Base-by-base conservation (phyloP, 2,797 vertebrate species). In the Poecilia velifera region DNA sequence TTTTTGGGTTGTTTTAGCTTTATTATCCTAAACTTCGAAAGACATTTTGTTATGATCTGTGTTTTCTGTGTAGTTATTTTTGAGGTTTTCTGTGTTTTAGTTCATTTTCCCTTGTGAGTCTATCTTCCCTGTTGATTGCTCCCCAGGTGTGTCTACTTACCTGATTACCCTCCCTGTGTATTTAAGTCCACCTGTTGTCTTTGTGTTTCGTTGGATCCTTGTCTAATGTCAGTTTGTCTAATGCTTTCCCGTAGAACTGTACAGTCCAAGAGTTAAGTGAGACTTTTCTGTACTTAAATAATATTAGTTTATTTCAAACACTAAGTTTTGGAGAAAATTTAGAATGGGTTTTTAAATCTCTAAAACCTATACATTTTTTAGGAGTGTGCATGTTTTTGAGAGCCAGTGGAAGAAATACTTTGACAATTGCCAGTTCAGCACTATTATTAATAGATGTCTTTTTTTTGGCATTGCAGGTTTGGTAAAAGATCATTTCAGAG, bases 391-490 rank as follows among this genome's bases (percentile, higher is more conserved):
- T 14, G 20, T 34, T 18, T 64, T 64, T 5, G 59, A 36, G 31
- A 36, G 31, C 31, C 14, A 36, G 14, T 8, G 6, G 8, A 36
- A 64, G 31, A 36, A 39, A 74, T 55, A 14, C 6, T 0, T 74
- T 41, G 7, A 13, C 36, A 20, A 74, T 13, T 25, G 22, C 0
- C 10, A 5, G 4, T 47, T 73, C 16, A 73, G 39, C 25, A 9
- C 28, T 78, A 62, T 20, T 16, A 20, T 45, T 72, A 43, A 71
- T 34, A 59, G 25, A 76, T 12, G 4, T 41, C 22, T 13, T n/a
- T 72, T 25, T 25, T 62, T 81, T n/a, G 25, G 68, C 6, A 25
- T 2, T 18, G 20, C 79, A 81, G 68, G 25, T 6, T 46, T 79
- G 8, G 43, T 16, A 41, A 13, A 8, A 20, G 8, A 0, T 8